phyloP scores from a whole-genome alignment of 2,888 invertebrate species.

The Drepana falcataria region DNA sequence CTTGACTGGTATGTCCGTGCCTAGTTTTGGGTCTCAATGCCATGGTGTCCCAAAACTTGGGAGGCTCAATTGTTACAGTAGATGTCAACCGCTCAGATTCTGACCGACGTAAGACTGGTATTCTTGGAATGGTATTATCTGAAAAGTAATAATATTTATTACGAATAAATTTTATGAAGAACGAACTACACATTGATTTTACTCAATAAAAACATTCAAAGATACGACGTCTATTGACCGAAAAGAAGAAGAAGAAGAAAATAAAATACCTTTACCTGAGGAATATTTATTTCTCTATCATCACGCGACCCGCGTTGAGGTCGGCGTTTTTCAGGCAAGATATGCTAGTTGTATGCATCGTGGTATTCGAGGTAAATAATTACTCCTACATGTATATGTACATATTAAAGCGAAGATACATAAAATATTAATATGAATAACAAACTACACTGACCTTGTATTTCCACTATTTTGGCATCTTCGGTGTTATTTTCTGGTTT shows the following conservation, averaged over 20 bases:
- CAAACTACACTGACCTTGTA: conserved; percentile 27
- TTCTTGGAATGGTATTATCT: conserved; percentile 67
- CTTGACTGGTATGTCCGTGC: conserved; percentile 80
- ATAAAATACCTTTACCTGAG: no score
- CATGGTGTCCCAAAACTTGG: conserved; percentile 90
- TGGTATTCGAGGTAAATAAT: neutral
- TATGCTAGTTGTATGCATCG: neutral
- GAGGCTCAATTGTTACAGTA: conserved; percentile 65
- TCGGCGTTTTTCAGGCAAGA: no score
- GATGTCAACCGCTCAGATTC: conserved; percentile 65
- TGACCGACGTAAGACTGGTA: conserved; percentile 64
- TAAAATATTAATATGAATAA: conserved; percentile 2
- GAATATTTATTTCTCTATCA: no score
- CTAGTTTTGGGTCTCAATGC: conserved; percentile 83
- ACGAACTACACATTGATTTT: no score
- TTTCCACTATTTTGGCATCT: conserved; percentile 12
- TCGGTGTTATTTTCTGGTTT: conserved; percentile 10
- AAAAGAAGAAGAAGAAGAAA: no score
- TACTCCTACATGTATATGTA: neutral
- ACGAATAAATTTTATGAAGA: no score
- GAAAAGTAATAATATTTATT: conserved; percentile 28
- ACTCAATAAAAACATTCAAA: no score
- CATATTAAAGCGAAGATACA: neutral
- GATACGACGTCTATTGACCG: no score
- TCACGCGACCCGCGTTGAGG: no score